phyloP scores from a whole-genome alignment of 2,888 invertebrate species.

The Cepaea hortensis region DNA sequence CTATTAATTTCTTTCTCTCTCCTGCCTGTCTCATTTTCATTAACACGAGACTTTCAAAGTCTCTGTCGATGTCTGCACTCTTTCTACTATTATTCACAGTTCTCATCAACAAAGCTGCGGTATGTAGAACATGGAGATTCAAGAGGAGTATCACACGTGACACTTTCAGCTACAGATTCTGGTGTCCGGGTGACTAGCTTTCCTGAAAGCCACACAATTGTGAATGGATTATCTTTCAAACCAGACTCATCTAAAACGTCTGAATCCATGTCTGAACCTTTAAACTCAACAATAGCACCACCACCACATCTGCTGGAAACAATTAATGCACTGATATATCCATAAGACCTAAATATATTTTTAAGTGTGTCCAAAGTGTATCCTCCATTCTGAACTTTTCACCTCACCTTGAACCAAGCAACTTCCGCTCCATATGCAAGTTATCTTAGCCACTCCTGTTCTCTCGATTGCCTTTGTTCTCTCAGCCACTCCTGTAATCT shows the following conservation, averaged over 20 bases:
- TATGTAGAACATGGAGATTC: no score
- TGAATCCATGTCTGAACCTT: constrained; percentile 77
- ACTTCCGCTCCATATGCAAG: constrained; percentile 23
- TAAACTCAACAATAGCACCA: constrained; percentile 89
- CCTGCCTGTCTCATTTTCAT: no score
- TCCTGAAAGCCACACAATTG: constrained; percentile 82
- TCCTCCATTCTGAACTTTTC: constrained; percentile 86
- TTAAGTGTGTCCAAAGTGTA: constrained; percentile 78
- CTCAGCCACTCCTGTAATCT: no score
- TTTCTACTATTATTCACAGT: no score
- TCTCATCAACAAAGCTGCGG: no score
- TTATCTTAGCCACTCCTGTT: no score
- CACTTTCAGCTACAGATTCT: no score
- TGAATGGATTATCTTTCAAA: constrained; percentile 83
- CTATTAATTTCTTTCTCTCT: no score
- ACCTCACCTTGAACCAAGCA: constrained; percentile 80
- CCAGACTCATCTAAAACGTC: constrained; percentile 77
- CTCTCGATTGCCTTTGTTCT: no score
- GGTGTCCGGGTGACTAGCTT: constrained; percentile 55
- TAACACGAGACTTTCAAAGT: no score
- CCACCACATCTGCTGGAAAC: constrained; percentile 87
- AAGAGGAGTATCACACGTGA: no score
- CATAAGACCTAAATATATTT: constrained; percentile 77
- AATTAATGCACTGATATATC: constrained; percentile 84
- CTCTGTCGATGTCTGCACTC: no score